Evolutionary conservation across 2,888 invertebrate genomes (phyloP), one percentile per base, ranked within the genome.

Genomic region (Ectemnius lituratus): DNA sequence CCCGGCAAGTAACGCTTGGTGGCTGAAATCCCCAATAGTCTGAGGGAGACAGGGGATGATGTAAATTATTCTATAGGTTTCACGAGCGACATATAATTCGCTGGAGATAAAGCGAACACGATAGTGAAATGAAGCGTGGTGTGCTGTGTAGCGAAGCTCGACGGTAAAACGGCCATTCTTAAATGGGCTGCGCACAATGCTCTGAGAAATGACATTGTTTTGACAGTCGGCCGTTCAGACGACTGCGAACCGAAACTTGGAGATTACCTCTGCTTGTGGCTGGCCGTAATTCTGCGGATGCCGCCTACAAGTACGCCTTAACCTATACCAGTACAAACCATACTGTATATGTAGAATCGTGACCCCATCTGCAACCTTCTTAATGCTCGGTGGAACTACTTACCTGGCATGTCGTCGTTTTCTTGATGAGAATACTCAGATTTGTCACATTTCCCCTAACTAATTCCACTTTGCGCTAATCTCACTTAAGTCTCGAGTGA

Each of bases 181-280:
- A 87, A 88, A 87, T 87, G 87, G 87, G 75, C 84, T 83, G 87
- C 80, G 84, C 75, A 85, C 87, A 88, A 89, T 84, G 81, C 73
- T 80, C 75, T 89, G 88, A 89, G 85, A 85, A 87, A 89, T 85
- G 85, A 85, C 82, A 84, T 82, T 89, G 88, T 89, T 89, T 89
- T 88, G 88, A 89, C 88, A 88, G 86, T 84, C 81, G 76, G 78
- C 80, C 74, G 75, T 80, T 82, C 67, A 59, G 76, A 71, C 76
- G 67, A 69, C 65, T 74, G 73, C 70, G 75, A 73, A 79, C 79
- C 79, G 62, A 79, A 79, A 73, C 78, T 81, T 69, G 62, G 71
- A 47, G 68, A 63, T 49, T 60, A 28, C 28, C 47, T n/a, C 59
- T 62, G 69, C 70, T 70, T 71, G 65, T 20, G 27, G 6, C 49